Base-by-base conservation (phyloP, 2,113 vertebrate genomes). In the Atractosteus spatula region DNA sequence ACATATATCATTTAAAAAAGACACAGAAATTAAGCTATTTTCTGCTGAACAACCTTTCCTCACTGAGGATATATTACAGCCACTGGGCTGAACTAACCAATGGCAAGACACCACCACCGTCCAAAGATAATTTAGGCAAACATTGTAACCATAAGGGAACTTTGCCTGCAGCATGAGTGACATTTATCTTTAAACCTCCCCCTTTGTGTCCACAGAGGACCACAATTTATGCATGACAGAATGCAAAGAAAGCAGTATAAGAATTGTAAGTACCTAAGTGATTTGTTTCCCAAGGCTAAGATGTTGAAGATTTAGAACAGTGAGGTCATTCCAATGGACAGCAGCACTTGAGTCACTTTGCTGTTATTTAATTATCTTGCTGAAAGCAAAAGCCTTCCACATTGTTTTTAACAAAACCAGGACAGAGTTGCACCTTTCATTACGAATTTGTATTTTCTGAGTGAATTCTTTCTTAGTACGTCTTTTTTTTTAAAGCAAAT, bases 231-330 rank as follows among this genome's bases (percentile, higher is more conserved):
- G 29, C 45, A 16, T 55, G 71, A 41, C 71, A 55, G 47, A 63
- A 55, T 65, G 62, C 71, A 63, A 51, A 11, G 71, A 65, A 65
- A 29, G 70, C 70, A 64, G 11, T 68, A 68, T 11, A 17, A 54
- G 14, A 68, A 16, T 11, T 55, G 14, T 64, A 55, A 12, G 45
- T 47, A 41, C 47, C 65, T 65, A 65, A 55, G 62, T 65, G 62
- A 72, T 72, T 72, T 65, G 62, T 29, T 11, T 14, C 47, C 47
- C 47, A 51, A 10, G 47, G 47, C 47, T 51, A 51, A 51, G 5
- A 62, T 29, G 70, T 16, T 10, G 3, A 10, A n/a, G 12, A 41
- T n/a, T 56, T 44, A 29, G 63, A 10, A 42, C 41, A 12, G 47
- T 47, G 62, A 65, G 47, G 71, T 65, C 71, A 17, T 17, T 51